Evolutionary conservation across 2,888 invertebrate species (phyloP).

Genomic region (Pasiphila rectangulata): DNA sequence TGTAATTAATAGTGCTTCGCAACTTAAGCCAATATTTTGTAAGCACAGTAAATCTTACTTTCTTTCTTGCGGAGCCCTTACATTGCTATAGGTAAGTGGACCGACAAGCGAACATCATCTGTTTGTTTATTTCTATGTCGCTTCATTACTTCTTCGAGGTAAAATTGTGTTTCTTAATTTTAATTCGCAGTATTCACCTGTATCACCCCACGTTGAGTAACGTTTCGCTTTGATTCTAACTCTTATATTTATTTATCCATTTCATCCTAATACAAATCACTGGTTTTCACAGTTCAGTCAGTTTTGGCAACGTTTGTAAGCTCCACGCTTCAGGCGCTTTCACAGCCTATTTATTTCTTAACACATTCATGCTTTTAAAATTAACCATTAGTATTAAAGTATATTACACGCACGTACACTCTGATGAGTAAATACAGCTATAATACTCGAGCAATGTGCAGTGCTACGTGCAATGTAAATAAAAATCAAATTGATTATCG

Average conservation of each 20-base stretch:
- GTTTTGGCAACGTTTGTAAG: constrained; percentile 17
- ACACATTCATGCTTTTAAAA: constrained; percentile 10
- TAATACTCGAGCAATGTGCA: constrained; percentile 9
- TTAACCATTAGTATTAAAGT: constrained; percentile 9
- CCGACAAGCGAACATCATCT: constrained; percentile 65
- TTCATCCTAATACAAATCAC: constrained; percentile 31
- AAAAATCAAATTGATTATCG: background rate
- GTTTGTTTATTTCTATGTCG: constrained; percentile 55
- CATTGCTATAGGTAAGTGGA: constrained; percentile 80
- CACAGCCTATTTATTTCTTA: constrained; percentile 19
- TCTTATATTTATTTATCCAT: constrained; percentile 57
- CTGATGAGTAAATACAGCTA: constrained; percentile 2
- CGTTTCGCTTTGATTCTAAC: constrained; percentile 78
- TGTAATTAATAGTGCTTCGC: constrained; percentile 47
- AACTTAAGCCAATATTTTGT: constrained; percentile 59
- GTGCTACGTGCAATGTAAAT: constrained; percentile 12
- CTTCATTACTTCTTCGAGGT: constrained; percentile 53
- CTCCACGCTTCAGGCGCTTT: constrained; percentile 34
- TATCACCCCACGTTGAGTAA: constrained; percentile 69
- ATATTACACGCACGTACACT: constrained; percentile 9
- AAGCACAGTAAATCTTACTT: constrained; percentile 79
- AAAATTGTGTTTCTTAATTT: constrained; percentile 49
- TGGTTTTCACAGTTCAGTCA: constrained; percentile 29
- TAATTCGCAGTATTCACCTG: constrained; percentile 58
- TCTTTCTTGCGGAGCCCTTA: constrained; percentile 81